phyloP scores from a whole-genome alignment of 2,113 vertebrate species.

The Barnardius zonarius region DNA sequence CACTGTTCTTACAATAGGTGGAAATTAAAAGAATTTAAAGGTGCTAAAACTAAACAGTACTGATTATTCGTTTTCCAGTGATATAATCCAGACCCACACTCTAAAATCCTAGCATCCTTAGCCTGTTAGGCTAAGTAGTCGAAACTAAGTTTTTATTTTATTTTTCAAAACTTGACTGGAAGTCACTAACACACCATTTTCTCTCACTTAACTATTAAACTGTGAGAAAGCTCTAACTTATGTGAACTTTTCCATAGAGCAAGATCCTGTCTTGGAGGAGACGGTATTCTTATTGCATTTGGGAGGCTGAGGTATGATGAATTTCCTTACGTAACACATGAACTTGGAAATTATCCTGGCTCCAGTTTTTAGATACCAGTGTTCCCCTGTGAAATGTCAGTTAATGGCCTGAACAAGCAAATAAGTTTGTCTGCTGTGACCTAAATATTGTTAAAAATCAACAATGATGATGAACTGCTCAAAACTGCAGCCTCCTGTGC shows the following conservation, averaged over 20 bases:
- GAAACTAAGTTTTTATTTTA: slow-evolving; percentile 7
- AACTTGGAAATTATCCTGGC: background rate
- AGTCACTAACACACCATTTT: background rate
- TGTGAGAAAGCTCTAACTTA: background rate
- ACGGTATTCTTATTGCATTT: background rate
- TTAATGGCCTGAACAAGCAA: background rate
- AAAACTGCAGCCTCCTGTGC: background rate
- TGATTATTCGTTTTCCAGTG: slow-evolving; percentile 47
- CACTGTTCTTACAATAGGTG: slow-evolving; percentile 51
- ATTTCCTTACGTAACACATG: background rate
- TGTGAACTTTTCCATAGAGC: background rate
- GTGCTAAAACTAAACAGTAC: slow-evolving; percentile 61
- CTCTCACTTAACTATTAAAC: background rate
- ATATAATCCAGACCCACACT: slow-evolving; percentile 55
- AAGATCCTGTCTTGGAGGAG: background rate
- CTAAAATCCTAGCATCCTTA: background rate
- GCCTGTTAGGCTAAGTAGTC: background rate
- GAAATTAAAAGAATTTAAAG: slow-evolving; percentile 63
- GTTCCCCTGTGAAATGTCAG: background rate
- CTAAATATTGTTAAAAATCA: background rate
- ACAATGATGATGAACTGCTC: background rate
- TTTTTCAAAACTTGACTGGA: slow-evolving; percentile 43
- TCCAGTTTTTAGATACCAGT: background rate
- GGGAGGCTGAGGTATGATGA: background rate
- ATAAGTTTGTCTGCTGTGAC: background rate